These are phyloP conservation scores for Scrobipalpa costella DNA, from an alignment of 2,888 invertebrate genomes.

Conservation along the genomic window DNA sequence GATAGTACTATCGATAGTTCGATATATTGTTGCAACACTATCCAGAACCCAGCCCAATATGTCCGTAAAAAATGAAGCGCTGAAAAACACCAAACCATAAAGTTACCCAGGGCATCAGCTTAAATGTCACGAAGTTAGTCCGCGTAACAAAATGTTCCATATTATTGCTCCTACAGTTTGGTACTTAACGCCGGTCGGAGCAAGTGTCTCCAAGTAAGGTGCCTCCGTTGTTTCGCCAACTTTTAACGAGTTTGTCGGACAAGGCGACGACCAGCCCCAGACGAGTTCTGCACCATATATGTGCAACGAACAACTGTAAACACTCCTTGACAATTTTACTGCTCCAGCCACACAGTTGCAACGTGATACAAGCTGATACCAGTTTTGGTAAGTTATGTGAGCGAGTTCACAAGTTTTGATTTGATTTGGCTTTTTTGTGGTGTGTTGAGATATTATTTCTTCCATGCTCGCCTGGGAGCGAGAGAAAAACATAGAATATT, in stretches of 20 bases:
- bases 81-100: constrained; percentile 43
- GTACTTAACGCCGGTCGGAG: constrained; percentile 72
- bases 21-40: too few species aligned
- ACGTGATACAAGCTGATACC: background rate
- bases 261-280: constrained; percentile 52
- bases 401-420: background rate
- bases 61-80: constrained; percentile 20
- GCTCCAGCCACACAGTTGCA: constrained; percentile 18
- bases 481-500: too few species aligned
- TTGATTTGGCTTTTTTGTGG: background rate
- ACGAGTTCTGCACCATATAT: constrained; percentile 55
- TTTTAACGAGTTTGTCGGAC: constrained; percentile 81
- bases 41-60: too few species aligned
- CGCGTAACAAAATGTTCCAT: constrained; percentile 66
- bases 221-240: constrained; percentile 75
- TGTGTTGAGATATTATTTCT: too few species aligned
- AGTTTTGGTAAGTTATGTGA: constrained; percentile 11
- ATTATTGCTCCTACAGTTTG: constrained; percentile 75
- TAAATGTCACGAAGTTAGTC: constrained; percentile 59
- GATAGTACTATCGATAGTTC: too few species aligned
- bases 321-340: constrained; percentile 25
- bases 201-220: constrained; percentile 72
- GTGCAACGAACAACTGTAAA: constrained; percentile 41
- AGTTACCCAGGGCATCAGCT: constrained; percentile 52
- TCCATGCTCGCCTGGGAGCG: too few species aligned